phyloP scores from a whole-genome alignment of 2,888 invertebrate genomes.

The Axea sp. region DNA sequence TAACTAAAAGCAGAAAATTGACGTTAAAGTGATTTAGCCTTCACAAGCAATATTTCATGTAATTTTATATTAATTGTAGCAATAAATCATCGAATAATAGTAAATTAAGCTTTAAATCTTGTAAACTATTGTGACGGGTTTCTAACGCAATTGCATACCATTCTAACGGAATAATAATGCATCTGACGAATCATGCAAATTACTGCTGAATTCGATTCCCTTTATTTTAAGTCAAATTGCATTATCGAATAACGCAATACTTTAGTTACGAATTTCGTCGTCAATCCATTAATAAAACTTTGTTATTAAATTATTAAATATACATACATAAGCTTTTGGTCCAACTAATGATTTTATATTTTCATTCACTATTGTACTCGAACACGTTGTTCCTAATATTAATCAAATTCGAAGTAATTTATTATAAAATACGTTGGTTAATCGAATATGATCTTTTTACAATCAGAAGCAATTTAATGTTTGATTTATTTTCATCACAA shows the following conservation, averaged over 20 bases:
- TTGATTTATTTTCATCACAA: too few relatives aligned
- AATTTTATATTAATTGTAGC: conserved; percentile 14
- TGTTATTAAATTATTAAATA: conserved; percentile 16
- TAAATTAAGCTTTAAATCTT: neutral
- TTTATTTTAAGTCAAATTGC: conserved; percentile 26
- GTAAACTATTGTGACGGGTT: neutral
- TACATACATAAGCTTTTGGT: conserved; percentile 1
- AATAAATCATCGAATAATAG: conserved; percentile 24
- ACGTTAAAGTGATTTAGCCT: too few relatives aligned
- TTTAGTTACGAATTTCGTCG: conserved; percentile 20
- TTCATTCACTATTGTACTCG: too few relatives aligned
- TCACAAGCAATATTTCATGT: too few relatives aligned
- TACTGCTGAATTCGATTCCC: conserved; percentile 20
- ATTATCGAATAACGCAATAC: conserved; percentile 15
- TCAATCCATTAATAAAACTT: neutral
- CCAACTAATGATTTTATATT: conserved; percentile 15
- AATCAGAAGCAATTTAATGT: too few relatives aligned
- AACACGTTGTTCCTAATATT: too few relatives aligned
- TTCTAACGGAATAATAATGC: conserved; percentile 35
- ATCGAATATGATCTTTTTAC: too few relatives aligned
- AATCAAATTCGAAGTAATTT: too few relatives aligned
- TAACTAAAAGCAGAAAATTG: too few relatives aligned
- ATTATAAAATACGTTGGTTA: conserved; percentile 3
- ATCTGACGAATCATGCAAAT: conserved; percentile 28
- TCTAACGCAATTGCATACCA: conserved; percentile 12